Evolutionary conservation across 2,888 invertebrate genomes (phyloP).

Genomic region (Steinernema carpocapsae): DNA sequence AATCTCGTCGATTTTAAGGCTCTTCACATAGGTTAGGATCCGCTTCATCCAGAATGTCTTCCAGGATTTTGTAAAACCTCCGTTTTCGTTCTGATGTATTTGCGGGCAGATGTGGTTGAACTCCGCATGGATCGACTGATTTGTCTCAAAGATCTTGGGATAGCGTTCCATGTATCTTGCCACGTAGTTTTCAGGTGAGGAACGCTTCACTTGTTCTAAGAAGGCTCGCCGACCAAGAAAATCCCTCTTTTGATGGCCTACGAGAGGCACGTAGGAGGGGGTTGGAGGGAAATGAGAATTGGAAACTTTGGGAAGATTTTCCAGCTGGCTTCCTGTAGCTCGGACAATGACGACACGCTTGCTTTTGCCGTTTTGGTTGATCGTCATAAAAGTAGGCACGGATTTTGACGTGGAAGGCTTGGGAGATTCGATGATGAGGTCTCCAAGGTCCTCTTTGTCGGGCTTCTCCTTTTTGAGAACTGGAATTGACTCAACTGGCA

Average conservation of each 20-base stretch:
- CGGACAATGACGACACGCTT: neutral
- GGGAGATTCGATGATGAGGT: neutral
- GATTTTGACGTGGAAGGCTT: neutral
- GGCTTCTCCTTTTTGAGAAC: neutral
- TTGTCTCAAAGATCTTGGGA: neutral
- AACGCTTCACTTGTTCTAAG: neutral
- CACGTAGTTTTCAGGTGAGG: neutral
- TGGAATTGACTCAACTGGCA: neutral
- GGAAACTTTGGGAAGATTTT: too few relatives aligned
- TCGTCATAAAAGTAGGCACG: neutral
- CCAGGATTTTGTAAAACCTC: neutral
- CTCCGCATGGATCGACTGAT: constrained; percentile 12
- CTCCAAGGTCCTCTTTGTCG: neutral
- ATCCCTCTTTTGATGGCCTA: too few relatives aligned
- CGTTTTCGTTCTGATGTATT: neutral
- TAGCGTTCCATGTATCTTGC: constrained; percentile 1
- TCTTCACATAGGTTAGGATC: neutral
- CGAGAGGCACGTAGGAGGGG: too few relatives aligned
- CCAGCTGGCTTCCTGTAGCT: too few relatives aligned
- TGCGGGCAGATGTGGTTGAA: constrained; percentile 10
- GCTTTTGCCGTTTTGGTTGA: neutral
- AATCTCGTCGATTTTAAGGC: neutral
- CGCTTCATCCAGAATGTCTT: constrained; percentile 1
- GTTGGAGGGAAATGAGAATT: neutral
- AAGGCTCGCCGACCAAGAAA: too few relatives aligned